phyloP scores from a whole-genome alignment of 2,797 vertebrate genomes.

The Eulemur rubriventer region DNA sequence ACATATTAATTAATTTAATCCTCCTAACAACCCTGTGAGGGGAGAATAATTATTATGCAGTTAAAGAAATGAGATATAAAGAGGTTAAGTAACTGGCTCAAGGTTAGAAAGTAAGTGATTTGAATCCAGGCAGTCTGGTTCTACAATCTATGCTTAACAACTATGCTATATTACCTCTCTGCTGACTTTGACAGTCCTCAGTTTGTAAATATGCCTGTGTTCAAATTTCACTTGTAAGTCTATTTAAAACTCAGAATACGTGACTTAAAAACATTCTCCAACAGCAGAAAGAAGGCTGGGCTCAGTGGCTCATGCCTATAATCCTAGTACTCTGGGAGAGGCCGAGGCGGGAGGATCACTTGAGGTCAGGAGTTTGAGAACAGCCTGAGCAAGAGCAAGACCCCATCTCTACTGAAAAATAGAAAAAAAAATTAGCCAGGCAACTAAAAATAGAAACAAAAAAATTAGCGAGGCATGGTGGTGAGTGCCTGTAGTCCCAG shows the following conservation, averaged over 20 bases:
- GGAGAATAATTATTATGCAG: neutral
- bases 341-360: too few relatives aligned
- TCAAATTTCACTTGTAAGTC: constrained; percentile 4
- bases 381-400: too few relatives aligned
- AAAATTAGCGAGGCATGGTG: too few relatives aligned
- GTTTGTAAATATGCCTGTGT: neutral
- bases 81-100: neutral
- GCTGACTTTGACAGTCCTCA: neutral
- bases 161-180: neutral
- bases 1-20: neutral
- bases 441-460: too few relatives aligned
- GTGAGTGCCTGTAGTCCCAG: too few relatives aligned
- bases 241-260: constrained; percentile 16
- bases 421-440: too few relatives aligned
- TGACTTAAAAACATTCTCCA: neutral
- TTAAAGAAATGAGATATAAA: neutral
- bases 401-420: too few relatives aligned
- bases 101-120: neutral
- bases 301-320: too few relatives aligned
- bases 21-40: neutral
- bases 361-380: too few relatives aligned
- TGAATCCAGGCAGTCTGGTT: neutral
- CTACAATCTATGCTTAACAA: neutral
- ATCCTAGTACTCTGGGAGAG: too few relatives aligned
- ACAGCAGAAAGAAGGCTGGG: neutral